phyloP scores from a whole-genome alignment of 1,140 invertebrate genomes.

The Drosophila neocordata region DNA sequence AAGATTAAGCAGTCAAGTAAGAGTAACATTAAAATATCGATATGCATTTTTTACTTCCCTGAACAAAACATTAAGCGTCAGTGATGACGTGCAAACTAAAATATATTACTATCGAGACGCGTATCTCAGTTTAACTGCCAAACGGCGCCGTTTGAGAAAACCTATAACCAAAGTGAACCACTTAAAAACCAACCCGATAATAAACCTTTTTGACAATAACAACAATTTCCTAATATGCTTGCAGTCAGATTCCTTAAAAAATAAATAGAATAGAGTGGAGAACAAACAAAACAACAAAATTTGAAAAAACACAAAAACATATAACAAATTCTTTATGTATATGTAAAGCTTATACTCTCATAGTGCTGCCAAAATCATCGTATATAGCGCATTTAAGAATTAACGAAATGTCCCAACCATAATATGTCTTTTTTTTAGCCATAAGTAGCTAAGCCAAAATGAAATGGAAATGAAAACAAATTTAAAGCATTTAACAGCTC shows the following conservation, averaged over 20 bases:
- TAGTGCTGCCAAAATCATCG: conserved; percentile 74
- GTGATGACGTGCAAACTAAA: too few species aligned
- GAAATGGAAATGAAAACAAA: conserved; percentile 38
- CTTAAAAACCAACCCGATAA: not conserved
- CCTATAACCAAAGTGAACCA: not conserved
- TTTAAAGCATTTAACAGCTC: conserved; percentile 11
- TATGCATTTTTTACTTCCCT: too few species aligned
- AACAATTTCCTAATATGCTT: not conserved
- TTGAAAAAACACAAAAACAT: not conserved
- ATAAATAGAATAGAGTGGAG: not conserved
- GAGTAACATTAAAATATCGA: too few species aligned
- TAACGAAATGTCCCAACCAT: conserved; percentile 2
- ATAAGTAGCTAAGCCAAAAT: conserved; percentile 73
- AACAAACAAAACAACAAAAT: not conserved
- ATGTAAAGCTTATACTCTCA: conserved; percentile 70
- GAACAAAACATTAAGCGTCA: too few species aligned
- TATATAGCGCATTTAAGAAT: conserved; percentile 56
- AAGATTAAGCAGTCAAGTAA: too few species aligned
- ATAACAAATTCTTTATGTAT: conserved; percentile 43
- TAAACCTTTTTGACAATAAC: conserved; percentile 11
- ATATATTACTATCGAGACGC: too few species aligned
- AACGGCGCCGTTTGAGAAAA: too few species aligned
- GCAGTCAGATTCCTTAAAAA: not conserved
- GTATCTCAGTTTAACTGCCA: too few species aligned
- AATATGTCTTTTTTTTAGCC: conserved; percentile 41